Percentiles rank a stretch among this genome's conserved stretches.
These are phyloP conservation scores for Melitaea cinxia DNA, from an alignment of 1,140 invertebrate genomes.

Conservation along the genomic window DNA sequence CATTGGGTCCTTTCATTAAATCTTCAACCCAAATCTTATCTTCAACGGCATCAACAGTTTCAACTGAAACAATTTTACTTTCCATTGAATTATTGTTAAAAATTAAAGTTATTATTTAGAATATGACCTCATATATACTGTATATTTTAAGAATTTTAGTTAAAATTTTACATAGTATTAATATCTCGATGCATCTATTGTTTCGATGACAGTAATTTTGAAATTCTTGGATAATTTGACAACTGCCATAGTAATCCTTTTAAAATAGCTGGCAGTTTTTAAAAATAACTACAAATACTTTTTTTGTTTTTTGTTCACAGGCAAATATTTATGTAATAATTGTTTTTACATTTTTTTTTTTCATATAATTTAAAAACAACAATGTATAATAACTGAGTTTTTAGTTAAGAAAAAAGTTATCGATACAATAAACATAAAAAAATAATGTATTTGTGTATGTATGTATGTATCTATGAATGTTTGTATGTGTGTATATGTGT, in stretches of 20 bases:
- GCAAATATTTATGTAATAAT: too few relatives aligned
- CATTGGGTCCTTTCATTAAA: slow-evolving; percentile 75
- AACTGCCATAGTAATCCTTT: not conserved
- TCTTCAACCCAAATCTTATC: slow-evolving; percentile 74
- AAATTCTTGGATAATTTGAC: slow-evolving; percentile 38
- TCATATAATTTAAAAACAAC: too few relatives aligned
- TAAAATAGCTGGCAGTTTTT: not conserved
- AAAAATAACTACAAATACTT: not conserved
- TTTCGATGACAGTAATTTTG: slow-evolving; percentile 48
- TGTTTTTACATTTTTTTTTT: too few relatives aligned
- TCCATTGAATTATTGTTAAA: not conserved
- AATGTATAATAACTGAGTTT: too few relatives aligned
- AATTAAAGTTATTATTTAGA: not conserved
- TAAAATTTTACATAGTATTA: slow-evolving; percentile 2
- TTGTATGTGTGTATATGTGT: too few relatives aligned
- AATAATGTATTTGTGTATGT: too few relatives aligned
- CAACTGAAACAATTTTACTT: slow-evolving; percentile 61
- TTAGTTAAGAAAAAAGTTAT: too few relatives aligned
- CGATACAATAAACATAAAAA: too few relatives aligned
- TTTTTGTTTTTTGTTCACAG: too few relatives aligned
- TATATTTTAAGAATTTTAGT: not conserved
- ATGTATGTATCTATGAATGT: too few relatives aligned
- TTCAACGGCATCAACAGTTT: slow-evolving; percentile 72
- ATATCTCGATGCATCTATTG: slow-evolving; percentile 41
- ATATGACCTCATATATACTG: not conserved